Conservation (phyloP, 2,113 vertebrate species). For the Pseudopodoces humilis region DNA sequence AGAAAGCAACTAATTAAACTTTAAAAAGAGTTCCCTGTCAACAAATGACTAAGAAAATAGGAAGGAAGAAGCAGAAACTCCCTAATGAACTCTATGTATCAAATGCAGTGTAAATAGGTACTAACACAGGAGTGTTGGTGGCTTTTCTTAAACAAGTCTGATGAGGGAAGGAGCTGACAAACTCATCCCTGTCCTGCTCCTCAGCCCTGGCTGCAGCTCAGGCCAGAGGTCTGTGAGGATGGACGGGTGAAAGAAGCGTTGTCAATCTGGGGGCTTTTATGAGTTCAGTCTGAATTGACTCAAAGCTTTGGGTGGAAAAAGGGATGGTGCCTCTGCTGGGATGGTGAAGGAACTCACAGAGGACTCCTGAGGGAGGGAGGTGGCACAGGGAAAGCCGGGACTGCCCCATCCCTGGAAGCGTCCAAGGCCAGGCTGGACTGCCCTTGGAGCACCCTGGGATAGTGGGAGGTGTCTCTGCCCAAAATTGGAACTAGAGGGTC, state of each 20-base stretch:
- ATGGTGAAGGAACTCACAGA: background rate
- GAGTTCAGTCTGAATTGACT: background rate
- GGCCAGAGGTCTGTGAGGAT: background rate
- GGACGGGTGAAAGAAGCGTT: background rate
- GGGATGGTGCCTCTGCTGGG: background rate
- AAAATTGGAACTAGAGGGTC: accelerated
- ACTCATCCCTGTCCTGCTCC: background rate
- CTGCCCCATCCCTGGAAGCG: background rate
- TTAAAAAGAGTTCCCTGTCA: background rate
- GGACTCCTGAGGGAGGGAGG: background rate
- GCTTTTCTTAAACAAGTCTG: background rate
- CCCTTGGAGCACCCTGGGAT: background rate
- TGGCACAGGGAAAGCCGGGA: background rate
- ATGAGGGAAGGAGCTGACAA: background rate
- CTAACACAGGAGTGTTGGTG: background rate
- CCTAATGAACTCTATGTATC: background rate
- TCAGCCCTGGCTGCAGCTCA: background rate
- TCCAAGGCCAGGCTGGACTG: accelerated
- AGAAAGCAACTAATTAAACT: background rate
- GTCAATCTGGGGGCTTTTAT: accelerated
- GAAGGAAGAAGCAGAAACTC: background rate
- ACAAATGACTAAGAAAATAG: background rate
- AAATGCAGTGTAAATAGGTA: background rate
- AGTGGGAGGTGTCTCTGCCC: background rate
- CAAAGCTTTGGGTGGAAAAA: background rate